Base-by-base conservation (phyloP, 2,113 vertebrate genomes). In the Daboia siamensis region DNA sequence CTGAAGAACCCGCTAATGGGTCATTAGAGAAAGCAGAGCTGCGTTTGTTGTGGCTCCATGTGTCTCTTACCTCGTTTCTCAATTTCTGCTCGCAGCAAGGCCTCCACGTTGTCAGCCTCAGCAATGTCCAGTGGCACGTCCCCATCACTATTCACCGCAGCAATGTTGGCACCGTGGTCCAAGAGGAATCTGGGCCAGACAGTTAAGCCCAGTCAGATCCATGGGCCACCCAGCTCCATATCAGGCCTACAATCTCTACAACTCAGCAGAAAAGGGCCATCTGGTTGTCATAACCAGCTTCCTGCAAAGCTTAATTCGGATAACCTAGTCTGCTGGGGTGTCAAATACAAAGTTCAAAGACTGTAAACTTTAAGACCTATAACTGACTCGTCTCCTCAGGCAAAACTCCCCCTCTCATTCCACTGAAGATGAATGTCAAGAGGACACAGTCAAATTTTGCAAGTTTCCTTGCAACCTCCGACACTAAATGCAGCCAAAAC, bases 91-190 rank as follows among this genome's bases (percentile, higher is more conserved):
- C 97, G 97, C 84, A 99, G 97, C 33, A 99, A 97, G 2, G 97
- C 96, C 95, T 99, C 98, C n/a, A 98, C 98, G 95, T 97, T 95
- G 29, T 99, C 98, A 0, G 98, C 98, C 95, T 98, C 97, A 0
- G 98, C 98, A 52, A 99, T 98, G 96, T 99, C 99, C 94, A 98
- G 92, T 4, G 98, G 98, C 94, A 99, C 97, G 17, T 99, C 98
- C 0, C 99, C 98, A 0, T 99, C 99, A 86, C 98, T 99, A 96
- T 98, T 99, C 92, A 99, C 98, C 0, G 97, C 97, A 5, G 98
- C 97, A 0, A 99, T 97, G 93, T 97, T 98, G 0, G 98, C 98
- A 0, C 98, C 98, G 0, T 96, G 95, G 95, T 97, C 97, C 96
- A 99, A 93, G 85, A 99, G 98, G 96, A 98, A 99, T 95, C 99